A percentile compares a stretch with the other conserved stretches of the same genome.
Evolutionary conservation across 2,113 vertebrate species (phyloP).

Genomic region (Casuarius casuarius): DNA sequence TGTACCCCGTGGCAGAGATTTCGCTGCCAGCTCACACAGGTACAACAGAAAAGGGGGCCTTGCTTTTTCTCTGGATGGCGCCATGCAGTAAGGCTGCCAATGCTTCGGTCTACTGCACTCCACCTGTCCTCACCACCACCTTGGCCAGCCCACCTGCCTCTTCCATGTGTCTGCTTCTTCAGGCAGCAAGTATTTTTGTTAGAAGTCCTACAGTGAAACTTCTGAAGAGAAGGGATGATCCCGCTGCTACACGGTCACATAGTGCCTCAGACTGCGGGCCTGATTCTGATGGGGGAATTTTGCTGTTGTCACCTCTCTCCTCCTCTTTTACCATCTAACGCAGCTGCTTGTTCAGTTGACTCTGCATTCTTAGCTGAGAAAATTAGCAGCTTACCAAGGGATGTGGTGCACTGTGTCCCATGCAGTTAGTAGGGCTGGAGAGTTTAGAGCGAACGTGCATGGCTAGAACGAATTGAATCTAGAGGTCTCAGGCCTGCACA

Average conservation of each 20-base stretch:
- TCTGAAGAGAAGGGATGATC: too few relatives aligned
- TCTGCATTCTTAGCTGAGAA: background rate
- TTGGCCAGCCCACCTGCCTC: background rate
- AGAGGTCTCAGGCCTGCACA: too few relatives aligned
- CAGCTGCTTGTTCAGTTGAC: background rate
- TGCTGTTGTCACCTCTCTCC: background rate
- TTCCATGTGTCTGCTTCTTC: background rate
- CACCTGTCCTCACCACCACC: background rate
- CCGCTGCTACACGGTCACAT: too few relatives aligned
- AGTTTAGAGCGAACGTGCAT: background rate
- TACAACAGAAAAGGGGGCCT: background rate
- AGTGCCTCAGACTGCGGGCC: background rate
- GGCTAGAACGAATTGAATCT: background rate
- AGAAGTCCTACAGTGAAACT: background rate
- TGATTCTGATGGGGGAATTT: background rate
- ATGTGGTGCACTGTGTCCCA: background rate
- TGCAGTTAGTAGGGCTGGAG: background rate
- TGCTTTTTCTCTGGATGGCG: background rate
- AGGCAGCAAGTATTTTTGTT: too few relatives aligned
- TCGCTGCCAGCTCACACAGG: background rate
- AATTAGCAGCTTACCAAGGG: rapidly evolving
- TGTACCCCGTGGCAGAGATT: background rate
- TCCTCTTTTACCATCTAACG: background rate
- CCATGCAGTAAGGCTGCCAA: too few relatives aligned
- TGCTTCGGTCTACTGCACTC: background rate